Conservation (phyloP, 1,140 invertebrate species). For the Phortica variegata region DNA sequence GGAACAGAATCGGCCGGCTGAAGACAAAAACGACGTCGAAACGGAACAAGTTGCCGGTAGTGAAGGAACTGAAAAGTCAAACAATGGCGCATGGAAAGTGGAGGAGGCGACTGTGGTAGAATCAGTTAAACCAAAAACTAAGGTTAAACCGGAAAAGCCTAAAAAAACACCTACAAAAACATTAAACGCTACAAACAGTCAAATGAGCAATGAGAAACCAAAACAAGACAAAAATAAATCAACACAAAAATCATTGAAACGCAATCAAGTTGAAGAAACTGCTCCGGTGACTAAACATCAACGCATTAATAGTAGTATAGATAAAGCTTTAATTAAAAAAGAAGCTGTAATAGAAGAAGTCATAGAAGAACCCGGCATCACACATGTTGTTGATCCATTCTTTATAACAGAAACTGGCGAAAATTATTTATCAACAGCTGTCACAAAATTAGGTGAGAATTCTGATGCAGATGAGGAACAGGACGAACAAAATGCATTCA, state of each 20-base stretch:
- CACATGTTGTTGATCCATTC: constrained; percentile 60
- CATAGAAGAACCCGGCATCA: constrained; percentile 21
- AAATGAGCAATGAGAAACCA: background rate
- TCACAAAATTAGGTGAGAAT: constrained; percentile 31
- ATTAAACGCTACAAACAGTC: constrained; percentile 3
- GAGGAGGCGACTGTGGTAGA: background rate
- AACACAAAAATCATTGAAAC: background rate
- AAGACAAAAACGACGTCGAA: background rate
- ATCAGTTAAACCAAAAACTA: background rate
- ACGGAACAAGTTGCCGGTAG: background rate
- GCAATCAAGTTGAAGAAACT: background rate
- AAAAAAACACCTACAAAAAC: background rate
- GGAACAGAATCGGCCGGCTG: constrained; percentile 16
- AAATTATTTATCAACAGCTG: constrained; percentile 61
- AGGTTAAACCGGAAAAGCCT: constrained; percentile 2
- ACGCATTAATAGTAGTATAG: background rate
- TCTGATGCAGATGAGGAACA: constrained; percentile 21
- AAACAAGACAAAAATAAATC: background rate
- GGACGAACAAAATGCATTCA: background rate
- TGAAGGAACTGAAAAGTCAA: background rate
- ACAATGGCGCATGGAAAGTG: constrained; percentile 5
- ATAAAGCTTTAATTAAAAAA: constrained; percentile 4
- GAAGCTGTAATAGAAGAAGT: background rate
- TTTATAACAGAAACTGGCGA: constrained; percentile 62
- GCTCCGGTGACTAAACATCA: background rate